Conservation (phyloP, 2,113 vertebrate species). For the Ictalurus punctatus region DNA sequence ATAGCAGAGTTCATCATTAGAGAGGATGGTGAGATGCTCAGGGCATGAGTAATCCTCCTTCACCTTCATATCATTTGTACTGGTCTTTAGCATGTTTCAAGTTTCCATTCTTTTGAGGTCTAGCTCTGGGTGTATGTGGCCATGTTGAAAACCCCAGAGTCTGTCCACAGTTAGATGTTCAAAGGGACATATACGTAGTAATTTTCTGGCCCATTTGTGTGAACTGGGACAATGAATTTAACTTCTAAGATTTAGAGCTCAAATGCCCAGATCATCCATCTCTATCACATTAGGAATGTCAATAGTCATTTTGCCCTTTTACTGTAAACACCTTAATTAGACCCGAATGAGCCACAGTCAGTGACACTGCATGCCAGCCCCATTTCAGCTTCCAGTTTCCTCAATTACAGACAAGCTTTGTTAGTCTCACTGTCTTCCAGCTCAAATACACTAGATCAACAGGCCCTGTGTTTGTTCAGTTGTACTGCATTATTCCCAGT, state of each 20-base stretch:
- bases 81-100: slow-evolving; percentile 32
- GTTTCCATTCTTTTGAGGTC: slow-evolving; percentile 32
- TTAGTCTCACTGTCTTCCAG: slow-evolving; percentile 32
- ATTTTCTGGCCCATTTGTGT: slow-evolving; percentile 34
- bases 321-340: slow-evolving; percentile 67
- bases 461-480: slow-evolving; percentile 82
- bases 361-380: slow-evolving; percentile 59
- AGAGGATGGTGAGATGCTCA: slow-evolving; percentile 16
- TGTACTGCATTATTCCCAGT: slow-evolving; percentile 80
- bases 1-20: slow-evolving; percentile 59
- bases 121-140: slow-evolving; percentile 5
- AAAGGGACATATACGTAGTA: slow-evolving; percentile 8
- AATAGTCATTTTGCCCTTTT: slow-evolving; percentile 64
- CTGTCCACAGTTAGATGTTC: slow-evolving; percentile 30
- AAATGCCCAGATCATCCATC: slow-evolving; percentile 58
- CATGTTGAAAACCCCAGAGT: slow-evolving; percentile 27
- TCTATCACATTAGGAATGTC: slow-evolving; percentile 71
- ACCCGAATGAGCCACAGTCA: slow-evolving; percentile 39
- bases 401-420: slow-evolving; percentile 50
- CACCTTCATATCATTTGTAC: slow-evolving; percentile 53
- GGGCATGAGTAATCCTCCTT: slow-evolving; percentile 35
- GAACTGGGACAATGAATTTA: slow-evolving; percentile 28
- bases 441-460: slow-evolving; percentile 58
- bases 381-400: slow-evolving; percentile 69
- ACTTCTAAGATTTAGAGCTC: slow-evolving; percentile 31